These are phyloP conservation scores for Acipenser transmontanus DNA, from an alignment of 2,797 vertebrate species.

Conservation along the genomic window DNA sequence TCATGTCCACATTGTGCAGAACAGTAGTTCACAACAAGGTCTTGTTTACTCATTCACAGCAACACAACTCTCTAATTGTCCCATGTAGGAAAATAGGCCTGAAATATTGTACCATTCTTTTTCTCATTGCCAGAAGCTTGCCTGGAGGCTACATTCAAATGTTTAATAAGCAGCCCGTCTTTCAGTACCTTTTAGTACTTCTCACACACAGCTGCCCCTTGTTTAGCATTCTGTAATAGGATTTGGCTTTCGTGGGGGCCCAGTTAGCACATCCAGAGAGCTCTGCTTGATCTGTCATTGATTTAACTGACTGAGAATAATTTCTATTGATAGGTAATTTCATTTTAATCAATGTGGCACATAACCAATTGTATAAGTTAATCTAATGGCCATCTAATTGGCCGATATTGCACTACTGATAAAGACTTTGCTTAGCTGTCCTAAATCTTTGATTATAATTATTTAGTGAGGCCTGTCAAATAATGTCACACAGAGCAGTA, in stretches of 20 bases:
- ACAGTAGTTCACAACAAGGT: too few relatives aligned
- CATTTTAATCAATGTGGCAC: slow-evolving; percentile 65
- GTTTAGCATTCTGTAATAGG: slow-evolving; percentile 69
- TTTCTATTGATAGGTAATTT: slow-evolving; percentile 73
- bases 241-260: slow-evolving; percentile 66
- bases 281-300: slow-evolving; percentile 74
- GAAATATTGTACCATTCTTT: slow-evolving; percentile 37
- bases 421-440: slow-evolving; percentile 66
- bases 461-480: slow-evolving; percentile 29
- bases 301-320: slow-evolving; percentile 79
- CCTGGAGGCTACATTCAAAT: slow-evolving; percentile 56
- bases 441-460: slow-evolving; percentile 33
- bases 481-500: neutral
- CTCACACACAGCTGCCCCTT: slow-evolving; percentile 66
- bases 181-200: slow-evolving; percentile 62
- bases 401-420: slow-evolving; percentile 69
- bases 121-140: slow-evolving; percentile 53
- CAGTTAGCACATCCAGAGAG: slow-evolving; percentile 64
- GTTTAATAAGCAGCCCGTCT: slow-evolving; percentile 67
- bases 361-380: slow-evolving; percentile 67
- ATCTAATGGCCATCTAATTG: slow-evolving; percentile 67
- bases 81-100: slow-evolving; percentile 2
- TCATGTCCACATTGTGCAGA: too few relatives aligned
- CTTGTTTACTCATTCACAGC: neutral
- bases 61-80: slow-evolving; percentile 11